These are phyloP conservation scores for Limosa lapponica DNA, from an alignment of 2,797 vertebrate genomes.

Conservation along the genomic window DNA sequence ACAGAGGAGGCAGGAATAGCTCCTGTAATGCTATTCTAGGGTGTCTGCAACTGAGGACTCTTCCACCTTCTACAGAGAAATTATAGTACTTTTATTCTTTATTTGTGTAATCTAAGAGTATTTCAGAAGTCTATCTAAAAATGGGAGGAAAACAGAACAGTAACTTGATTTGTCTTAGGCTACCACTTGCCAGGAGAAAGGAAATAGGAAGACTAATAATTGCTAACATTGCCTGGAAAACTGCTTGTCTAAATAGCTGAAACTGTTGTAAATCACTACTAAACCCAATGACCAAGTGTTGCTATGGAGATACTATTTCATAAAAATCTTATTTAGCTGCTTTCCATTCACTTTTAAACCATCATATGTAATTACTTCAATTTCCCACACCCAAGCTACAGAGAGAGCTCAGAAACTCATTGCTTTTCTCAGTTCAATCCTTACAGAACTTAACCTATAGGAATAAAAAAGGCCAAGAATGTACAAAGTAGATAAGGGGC, in stretches of 20 bases:
- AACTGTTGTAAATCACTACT: not conserved
- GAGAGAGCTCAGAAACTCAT: not conserved
- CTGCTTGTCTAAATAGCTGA: not conserved
- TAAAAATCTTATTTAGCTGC: not conserved
- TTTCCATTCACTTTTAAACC: conserved; percentile 3
- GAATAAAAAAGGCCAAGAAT: not conserved
- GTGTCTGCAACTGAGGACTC: not conserved
- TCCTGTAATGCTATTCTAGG: not conserved
- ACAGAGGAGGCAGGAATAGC: not conserved
- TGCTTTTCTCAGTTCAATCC: not conserved
- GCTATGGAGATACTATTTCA: not conserved
- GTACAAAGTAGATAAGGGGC: not conserved
- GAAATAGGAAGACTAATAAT: not conserved
- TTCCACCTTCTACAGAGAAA: not conserved
- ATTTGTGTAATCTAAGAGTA: not conserved
- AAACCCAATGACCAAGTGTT: not conserved
- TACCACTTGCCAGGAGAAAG: not conserved
- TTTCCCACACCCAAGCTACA: not conserved
- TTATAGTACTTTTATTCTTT: not conserved
- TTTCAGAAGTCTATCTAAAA: not conserved
- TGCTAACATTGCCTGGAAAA: not conserved
- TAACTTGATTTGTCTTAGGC: not conserved
- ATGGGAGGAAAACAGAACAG: not conserved
- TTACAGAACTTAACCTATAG: not conserved
- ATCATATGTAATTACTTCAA: not conserved